These are phyloP conservation scores for Ploceus nigricollis DNA, from an alignment of 2,113 vertebrate genomes.

Conservation along the genomic window DNA sequence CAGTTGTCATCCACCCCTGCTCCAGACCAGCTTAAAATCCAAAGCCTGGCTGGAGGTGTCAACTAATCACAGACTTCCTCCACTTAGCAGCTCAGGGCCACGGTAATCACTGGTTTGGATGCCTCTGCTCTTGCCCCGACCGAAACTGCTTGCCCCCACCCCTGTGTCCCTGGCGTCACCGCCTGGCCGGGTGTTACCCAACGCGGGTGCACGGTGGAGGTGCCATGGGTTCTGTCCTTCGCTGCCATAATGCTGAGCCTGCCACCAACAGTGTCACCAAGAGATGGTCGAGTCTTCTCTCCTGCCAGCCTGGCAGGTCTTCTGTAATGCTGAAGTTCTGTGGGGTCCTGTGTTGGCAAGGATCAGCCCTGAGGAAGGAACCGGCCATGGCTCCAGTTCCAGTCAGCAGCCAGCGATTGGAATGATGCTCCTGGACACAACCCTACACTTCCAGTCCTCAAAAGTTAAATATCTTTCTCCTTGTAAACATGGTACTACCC, in stretches of 20 bases:
- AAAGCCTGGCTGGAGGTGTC: conserved; percentile 50
- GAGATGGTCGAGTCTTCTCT: rapidly evolving
- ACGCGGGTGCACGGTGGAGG: rapidly evolving
- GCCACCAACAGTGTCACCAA: rapidly evolving
- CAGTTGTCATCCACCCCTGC: conserved; percentile 20
- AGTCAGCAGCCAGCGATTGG: rapidly evolving
- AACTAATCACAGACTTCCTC: conserved; percentile 65
- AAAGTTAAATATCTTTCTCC: not conserved
- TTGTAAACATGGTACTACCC: not conserved
- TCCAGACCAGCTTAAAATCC: conserved; percentile 21
- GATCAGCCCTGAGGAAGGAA: not conserved
- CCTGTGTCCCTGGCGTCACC: not conserved
- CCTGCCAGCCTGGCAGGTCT: not conserved
- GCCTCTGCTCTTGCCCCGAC: conserved; percentile 42
- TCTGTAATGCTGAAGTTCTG: not conserved
- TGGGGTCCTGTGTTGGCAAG: not conserved
- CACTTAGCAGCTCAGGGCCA: conserved; percentile 52
- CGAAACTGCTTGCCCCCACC: conserved; percentile 59
- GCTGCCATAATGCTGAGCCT: not conserved
- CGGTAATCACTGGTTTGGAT: conserved; percentile 56
- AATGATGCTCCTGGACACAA: not conserved
- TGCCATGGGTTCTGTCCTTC: rapidly evolving
- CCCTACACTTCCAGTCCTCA: not conserved
- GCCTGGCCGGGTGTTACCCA: conserved; percentile 21
- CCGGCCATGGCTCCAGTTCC: rapidly evolving